Evolutionary conservation across 1,140 invertebrate species (phyloP).

Genomic region (Panagrolaimus sp.): DNA sequence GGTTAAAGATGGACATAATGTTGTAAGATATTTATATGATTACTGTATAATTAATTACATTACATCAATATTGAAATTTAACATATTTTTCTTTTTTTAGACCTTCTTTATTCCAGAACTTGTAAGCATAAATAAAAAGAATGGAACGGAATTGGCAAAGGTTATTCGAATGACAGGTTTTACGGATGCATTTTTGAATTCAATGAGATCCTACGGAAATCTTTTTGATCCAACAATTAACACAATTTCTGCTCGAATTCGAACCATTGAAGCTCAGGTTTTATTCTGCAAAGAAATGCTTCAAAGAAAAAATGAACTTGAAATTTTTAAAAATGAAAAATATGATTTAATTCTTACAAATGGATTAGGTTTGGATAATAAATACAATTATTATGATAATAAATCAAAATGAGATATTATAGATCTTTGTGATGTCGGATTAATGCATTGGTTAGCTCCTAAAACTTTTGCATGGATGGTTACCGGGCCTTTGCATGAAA

Average conservation of each 20-base stretch:
- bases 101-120: conserved; percentile 41
- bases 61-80: background rate
- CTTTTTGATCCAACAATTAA: conserved; percentile 10
- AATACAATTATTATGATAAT: too few species aligned
- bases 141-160: conserved; percentile 40
- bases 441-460: conserved; percentile 33
- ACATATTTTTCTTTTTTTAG: conserved; percentile 17
- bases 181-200: conserved; percentile 18
- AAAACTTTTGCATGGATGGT: conserved; percentile 31
- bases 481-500: conserved; percentile 38
- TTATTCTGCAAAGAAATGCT: conserved; percentile 33
- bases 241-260: background rate
- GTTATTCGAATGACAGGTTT: conserved; percentile 38
- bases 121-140: conserved; percentile 25
- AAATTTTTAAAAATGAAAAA: conserved; percentile 28
- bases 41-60: conserved; percentile 2
- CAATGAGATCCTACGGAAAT: conserved; percentile 18
- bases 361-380: too few species aligned
- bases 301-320: conserved; percentile 35
- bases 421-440: conserved; percentile 39
- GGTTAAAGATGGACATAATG: conserved; percentile 21
- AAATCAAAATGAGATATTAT: too few species aligned
- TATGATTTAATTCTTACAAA: conserved; percentile 42
- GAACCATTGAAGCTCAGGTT: background rate
- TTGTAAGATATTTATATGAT: background rate